Evolutionary conservation across 37 sponge, comb jelly and placozoan species (phyloP), one percentile per base, ranked within the genome.

Genomic region (Aphrocallistes beatrix): DNA sequence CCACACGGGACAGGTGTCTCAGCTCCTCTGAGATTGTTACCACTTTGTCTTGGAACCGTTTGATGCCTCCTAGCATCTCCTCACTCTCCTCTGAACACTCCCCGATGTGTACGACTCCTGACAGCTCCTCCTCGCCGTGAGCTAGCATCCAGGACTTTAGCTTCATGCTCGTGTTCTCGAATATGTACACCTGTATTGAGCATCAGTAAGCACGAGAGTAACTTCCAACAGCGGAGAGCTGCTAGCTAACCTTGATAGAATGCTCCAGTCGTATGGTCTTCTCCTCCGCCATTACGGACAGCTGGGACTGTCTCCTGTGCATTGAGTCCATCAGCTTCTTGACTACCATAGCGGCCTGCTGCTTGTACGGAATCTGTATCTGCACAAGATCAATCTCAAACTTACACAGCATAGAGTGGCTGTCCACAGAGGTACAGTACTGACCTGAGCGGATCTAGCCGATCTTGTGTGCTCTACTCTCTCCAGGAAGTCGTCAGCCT

Each of bases 141-240:
- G 86, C 81, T 42, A 89, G 91, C 51, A 93, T 83, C 93, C 93
- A 93, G 51, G 83, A 39, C 0, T 84, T 83, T 0, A 89, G 84
- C 90, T 86, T 40, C n/a, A 82, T 0, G n/a, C 75, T 60, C 25
- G 75, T 60, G 34, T 60, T 60, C 75, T 60, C 75, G 34, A 60
- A 60, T 60, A 60, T 60, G 75, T 60, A 30, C 10, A 60, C 75
- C 75, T 60, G n/a, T 13, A 28, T 19, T 25, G 28, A 16, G 10
- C 45, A 42, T 42, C 13, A 42, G 13, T 42, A 42, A 42, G 13
- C 45, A 13, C 10, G 13, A 16, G 13, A 6, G 13, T 6, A 13
- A 13, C 13, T 42, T 16, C 45, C 13, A 13, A 42, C 13, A 42
- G 13, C 13, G 45, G 13, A 13, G 45, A 13, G 6, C 6, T 42